A percentile compares a stretch with the other conserved stretches of the same genome.
These are phyloP conservation scores for Argyresthia albistria DNA, from an alignment of 2,888 invertebrate species.

Conservation along the genomic window DNA sequence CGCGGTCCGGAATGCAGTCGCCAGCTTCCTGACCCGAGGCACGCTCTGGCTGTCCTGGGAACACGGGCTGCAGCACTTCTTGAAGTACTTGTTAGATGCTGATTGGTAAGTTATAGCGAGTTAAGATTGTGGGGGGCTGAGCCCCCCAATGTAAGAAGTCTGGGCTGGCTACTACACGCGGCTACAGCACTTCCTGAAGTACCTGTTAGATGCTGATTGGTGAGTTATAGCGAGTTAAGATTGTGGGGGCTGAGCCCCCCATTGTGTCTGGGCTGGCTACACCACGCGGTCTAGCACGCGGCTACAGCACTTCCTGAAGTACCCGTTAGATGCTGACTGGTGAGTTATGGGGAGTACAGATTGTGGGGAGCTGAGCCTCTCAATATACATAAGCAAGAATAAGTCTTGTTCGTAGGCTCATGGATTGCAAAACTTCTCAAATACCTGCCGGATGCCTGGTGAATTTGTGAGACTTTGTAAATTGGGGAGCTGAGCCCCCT, in stretches of 20 bases:
- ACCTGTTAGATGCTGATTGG: conserved; percentile 83
- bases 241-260: too few species aligned
- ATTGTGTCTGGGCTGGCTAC: conserved; percentile 79
- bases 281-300: conserved; percentile 85
- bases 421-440: too few species aligned
- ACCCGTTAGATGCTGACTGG: conserved; percentile 83
- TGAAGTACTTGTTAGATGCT: conserved; percentile 79
- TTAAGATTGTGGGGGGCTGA: too few species aligned
- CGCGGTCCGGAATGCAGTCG: conserved; percentile 79
- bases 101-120: conserved; percentile 67
- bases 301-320: conserved; percentile 75
- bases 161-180: conserved; percentile 85
- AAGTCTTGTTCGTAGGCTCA: too few species aligned
- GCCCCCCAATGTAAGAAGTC: conserved; percentile 48
- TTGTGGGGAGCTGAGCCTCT: conserved; percentile 18
- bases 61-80: conserved; percentile 76
- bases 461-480: too few species aligned
- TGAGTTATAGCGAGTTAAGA: conserved; percentile 15
- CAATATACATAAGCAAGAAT: too few species aligned
- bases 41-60: conserved; percentile 84
- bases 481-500: too few species aligned
- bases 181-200: conserved; percentile 75
- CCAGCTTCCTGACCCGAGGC: conserved; percentile 81
- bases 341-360: conserved; percentile 15
- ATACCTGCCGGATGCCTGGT: too few species aligned